A percentile compares a stretch with the other conserved stretches of the same genome.
Evolutionary conservation across 2,888 invertebrate genomes (phyloP).

Genomic region (Malthinus flaveolus): DNA sequence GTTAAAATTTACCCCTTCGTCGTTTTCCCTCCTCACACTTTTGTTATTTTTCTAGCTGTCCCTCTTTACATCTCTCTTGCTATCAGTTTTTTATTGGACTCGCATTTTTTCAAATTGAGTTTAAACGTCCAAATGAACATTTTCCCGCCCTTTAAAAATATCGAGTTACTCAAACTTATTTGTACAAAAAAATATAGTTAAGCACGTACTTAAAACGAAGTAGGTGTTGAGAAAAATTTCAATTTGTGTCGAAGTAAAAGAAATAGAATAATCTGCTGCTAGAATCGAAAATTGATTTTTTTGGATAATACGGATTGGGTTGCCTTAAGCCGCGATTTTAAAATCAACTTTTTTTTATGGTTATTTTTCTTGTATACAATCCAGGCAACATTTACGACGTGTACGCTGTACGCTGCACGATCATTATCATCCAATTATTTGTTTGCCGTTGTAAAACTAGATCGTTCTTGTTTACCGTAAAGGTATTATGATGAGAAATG

Average conservation of each 20-base stretch:
- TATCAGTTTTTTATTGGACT: too few relatives aligned
- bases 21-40: too few relatives aligned
- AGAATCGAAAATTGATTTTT: conserved; percentile 11
- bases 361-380: neutral
- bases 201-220: neutral
- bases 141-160: too few relatives aligned
- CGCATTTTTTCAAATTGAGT: too few relatives aligned
- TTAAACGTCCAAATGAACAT: too few relatives aligned
- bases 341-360: conserved; percentile 4
- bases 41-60: too few relatives aligned
- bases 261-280: conserved; percentile 6
- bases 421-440: conserved; percentile 1
- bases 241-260: conserved; percentile 12
- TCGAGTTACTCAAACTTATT: too few relatives aligned
- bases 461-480: neutral
- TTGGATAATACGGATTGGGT: conserved; percentile 5
- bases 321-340: conserved; percentile 1
- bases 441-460: neutral
- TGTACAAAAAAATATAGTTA: conserved; percentile 2
- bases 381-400: too few relatives aligned
- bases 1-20: too few relatives aligned
- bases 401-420: too few relatives aligned
- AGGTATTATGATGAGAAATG: too few relatives aligned
- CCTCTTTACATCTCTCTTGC: too few relatives aligned
- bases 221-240: conserved; percentile 9